A percentile compares a stretch with the other conserved stretches of the same genome.
These are phyloP conservation scores for Burhinus oedicnemus DNA, from an alignment of 2,113 vertebrate species.

Conservation along the genomic window DNA sequence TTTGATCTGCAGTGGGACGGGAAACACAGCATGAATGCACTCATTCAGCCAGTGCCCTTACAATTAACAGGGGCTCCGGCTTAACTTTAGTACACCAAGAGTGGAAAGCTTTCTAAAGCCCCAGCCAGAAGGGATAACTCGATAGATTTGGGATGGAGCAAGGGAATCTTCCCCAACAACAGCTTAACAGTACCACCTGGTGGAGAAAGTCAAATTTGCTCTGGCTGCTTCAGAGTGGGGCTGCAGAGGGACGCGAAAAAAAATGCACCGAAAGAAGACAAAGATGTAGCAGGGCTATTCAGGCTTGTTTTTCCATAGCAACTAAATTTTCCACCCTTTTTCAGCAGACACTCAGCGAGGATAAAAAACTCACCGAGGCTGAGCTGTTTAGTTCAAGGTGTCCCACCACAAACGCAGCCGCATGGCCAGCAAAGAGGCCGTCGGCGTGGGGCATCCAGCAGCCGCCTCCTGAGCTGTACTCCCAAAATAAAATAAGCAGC, in stretches of 20 bases:
- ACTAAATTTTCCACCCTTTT: background rate
- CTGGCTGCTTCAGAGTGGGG: background rate
- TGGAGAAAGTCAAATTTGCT: conserved; percentile 2
- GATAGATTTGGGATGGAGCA: background rate
- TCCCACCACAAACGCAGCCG: background rate
- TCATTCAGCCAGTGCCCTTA: background rate
- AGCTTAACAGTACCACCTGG: conserved; percentile 56
- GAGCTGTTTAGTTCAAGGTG: background rate
- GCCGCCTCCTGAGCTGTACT: background rate
- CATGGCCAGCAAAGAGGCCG: accelerated
- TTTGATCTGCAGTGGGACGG: background rate
- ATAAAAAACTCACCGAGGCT: background rate
- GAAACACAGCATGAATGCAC: background rate
- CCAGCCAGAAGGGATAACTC: too few species aligned
- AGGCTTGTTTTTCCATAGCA: background rate
- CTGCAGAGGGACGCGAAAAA: background rate
- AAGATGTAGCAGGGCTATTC: background rate
- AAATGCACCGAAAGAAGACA: accelerated
- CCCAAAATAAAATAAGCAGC: background rate
- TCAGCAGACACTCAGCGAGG: accelerated
- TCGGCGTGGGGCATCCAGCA: background rate
- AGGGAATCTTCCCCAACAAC: background rate
- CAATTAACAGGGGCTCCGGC: background rate
- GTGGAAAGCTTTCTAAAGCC: background rate
- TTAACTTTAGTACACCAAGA: background rate